Conservation (phyloP, 2,797 vertebrate species). For the Melanotaenia maccullochi region DNA sequence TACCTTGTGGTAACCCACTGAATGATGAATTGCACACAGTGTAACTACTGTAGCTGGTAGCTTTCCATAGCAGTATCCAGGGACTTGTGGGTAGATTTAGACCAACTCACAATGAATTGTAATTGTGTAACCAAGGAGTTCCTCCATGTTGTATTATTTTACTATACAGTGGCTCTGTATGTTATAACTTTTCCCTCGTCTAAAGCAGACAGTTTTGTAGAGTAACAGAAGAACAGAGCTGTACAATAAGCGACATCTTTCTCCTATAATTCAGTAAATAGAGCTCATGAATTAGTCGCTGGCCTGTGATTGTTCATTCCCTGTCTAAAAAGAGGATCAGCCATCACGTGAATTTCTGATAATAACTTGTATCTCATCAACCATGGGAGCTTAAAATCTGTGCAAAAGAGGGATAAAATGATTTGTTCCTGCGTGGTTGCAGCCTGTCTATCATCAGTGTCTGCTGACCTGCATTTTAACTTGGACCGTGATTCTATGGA, state of each 20-base stretch:
- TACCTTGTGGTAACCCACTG: slow-evolving; percentile 44
- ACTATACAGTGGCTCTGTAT: slow-evolving; percentile 30
- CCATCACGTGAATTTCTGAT: slow-evolving; percentile 48
- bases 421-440: slow-evolving; percentile 49
- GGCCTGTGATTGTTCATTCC: slow-evolving; percentile 16
- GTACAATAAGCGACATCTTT: slow-evolving; percentile 35
- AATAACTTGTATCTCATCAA: slow-evolving; percentile 42
- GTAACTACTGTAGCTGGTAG: slow-evolving; percentile 41
- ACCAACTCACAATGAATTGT: slow-evolving; percentile 19
- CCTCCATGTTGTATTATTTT: slow-evolving; percentile 36
- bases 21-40: slow-evolving; percentile 60
- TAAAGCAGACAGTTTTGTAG: slow-evolving; percentile 23
- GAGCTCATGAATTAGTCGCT: slow-evolving; percentile 25
- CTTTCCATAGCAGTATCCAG: slow-evolving; percentile 23
- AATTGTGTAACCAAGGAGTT: slow-evolving; percentile 29
- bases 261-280: slow-evolving; percentile 17
- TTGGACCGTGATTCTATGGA: slow-evolving; percentile 65
- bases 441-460: slow-evolving; percentile 43
- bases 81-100: slow-evolving; percentile 28
- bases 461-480: slow-evolving; percentile 75
- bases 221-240: slow-evolving; percentile 50
- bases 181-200: slow-evolving; percentile 38
- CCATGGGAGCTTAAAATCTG: slow-evolving; percentile 47
- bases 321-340: slow-evolving; percentile 12
- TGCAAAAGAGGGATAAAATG: slow-evolving; percentile 46